Percentiles rank a stretch among this genome's conserved stretches.
These are phyloP conservation scores for Dione vanillae DNA, from an alignment of 2,888 invertebrate genomes.

Conservation along the genomic window DNA sequence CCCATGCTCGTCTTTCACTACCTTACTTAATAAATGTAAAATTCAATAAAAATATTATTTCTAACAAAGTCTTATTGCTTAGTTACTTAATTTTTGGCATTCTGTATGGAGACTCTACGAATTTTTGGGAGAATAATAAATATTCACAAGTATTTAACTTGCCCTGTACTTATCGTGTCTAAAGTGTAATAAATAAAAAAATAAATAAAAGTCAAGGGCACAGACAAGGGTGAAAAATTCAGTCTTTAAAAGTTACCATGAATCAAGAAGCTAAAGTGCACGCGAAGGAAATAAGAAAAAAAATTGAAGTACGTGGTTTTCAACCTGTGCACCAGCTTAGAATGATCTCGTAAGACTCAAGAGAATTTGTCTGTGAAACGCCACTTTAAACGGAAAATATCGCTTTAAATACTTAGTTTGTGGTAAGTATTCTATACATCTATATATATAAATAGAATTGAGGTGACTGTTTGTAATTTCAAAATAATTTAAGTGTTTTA, in stretches of 20 bases:
- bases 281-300: constrained; percentile 34
- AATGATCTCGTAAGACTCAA: constrained; percentile 35
- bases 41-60: no score
- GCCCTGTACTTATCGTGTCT: background rate
- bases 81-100: no score
- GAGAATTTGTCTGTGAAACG: constrained; percentile 41
- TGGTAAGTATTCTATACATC: background rate
- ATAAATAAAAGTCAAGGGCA: constrained; percentile 17
- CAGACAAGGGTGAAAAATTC: constrained; percentile 12
- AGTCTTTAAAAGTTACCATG: constrained; percentile 9
- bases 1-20: no score
- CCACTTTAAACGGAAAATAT: constrained; percentile 43
- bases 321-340: constrained; percentile 33
- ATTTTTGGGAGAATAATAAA: background rate
- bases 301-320: constrained; percentile 36
- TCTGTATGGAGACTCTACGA: background rate
- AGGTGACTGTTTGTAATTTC: no score
- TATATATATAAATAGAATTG: no score
- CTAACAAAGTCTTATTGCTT: no score
- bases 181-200: constrained; percentile 11
- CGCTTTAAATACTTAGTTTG: constrained; percentile 38
- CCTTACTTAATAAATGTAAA: no score
- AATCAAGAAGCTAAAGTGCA: constrained; percentile 29
- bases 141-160: background rate
- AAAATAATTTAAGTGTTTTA: no score